Evolutionary conservation across 2,888 invertebrate species (phyloP), one percentile per base, ranked within the genome.

Genomic region (Baccha elongata): DNA sequence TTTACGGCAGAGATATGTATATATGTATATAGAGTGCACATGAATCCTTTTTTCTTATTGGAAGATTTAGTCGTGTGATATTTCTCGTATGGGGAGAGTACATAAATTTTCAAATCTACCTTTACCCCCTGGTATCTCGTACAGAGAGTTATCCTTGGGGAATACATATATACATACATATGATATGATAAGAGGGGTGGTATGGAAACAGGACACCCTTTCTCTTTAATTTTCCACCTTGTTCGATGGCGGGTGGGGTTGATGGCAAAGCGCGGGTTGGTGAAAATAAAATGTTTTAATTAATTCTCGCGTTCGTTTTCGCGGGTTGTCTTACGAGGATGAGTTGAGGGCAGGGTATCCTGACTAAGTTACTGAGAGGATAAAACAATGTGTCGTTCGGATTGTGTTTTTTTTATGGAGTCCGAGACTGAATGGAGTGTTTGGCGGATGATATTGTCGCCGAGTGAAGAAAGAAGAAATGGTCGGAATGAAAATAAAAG

Each of bases 11-110:
- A 26, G 13, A n/a, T 29, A 42, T 13, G 21, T 11, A 21, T 17
- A 17, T 11, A 8, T 32, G 32, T 29, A 55, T 32, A 23, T 72
- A 19, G 23, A 60, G 35, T 46, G 73, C 67, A 79, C 60, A 74
- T 73, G 83, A 78, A 83, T 83, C 83, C 83, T 83, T 83, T 83
- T 83, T 83, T 83, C 83, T 83, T 83, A 83, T 83, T 83, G 83
- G 83, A 73, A 73, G 83, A 83, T 78, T 78, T 78, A 55, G 52
- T 55, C 62, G 72, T 83, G 65, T 78, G 71, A 83, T 73, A 62
- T 68, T 78, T 67, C 67, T 78, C 83, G 83, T 83, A 83, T 83
- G 83, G 42, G 44, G 48, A 58, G 40, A 73, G 83, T 83, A 83
- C 72, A 83, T 83, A 83, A 71, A 76, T 72, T 76, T 29, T 42